Evolutionary conservation across 2,888 invertebrate genomes (phyloP).

Genomic region (Atethmia centrago): DNA sequence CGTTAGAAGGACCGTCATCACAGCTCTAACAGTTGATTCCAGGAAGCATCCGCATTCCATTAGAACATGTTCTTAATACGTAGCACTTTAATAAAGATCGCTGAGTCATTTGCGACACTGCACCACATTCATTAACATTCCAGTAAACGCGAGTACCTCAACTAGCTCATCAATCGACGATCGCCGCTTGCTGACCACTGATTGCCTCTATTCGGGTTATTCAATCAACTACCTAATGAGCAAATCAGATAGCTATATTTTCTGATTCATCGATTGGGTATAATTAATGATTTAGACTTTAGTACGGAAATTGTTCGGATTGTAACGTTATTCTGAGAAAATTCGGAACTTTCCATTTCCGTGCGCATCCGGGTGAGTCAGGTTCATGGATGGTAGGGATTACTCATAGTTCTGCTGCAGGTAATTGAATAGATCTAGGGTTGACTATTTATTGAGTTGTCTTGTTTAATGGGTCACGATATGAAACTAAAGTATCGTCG

Average conservation of each 20-base stretch:
- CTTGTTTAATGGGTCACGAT: constrained; percentile 10
- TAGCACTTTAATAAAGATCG: constrained; percentile 73
- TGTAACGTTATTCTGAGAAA: constrained; percentile 69
- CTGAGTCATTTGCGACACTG: constrained; percentile 85
- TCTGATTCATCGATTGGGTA: constrained; percentile 75
- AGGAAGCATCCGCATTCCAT: constrained; percentile 87
- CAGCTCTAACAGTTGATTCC: constrained; percentile 78
- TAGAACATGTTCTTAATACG: constrained; percentile 85
- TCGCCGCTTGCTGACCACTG: constrained; percentile 69
- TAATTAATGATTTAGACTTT: constrained; percentile 68
- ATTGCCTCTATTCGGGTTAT: constrained; percentile 72
- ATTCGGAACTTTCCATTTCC: constrained; percentile 67
- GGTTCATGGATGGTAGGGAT: constrained; percentile 53
- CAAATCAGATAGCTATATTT: constrained; percentile 68
- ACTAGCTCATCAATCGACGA: constrained; percentile 70
- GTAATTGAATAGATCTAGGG: constrained; percentile 14
- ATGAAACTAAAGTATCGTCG: neutral
- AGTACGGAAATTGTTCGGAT: constrained; percentile 74
- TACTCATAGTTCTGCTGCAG: constrained; percentile 27
- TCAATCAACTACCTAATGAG: constrained; percentile 76
- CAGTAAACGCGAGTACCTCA: constrained; percentile 77
- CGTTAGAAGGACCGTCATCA: constrained; percentile 55
- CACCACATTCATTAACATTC: constrained; percentile 86
- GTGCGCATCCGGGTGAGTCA: constrained; percentile 62
- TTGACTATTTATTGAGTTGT: constrained; percentile 1